These are phyloP conservation scores for Lepisosteus osseus DNA, from an alignment of 2,113 vertebrate species.

Conservation along the genomic window DNA sequence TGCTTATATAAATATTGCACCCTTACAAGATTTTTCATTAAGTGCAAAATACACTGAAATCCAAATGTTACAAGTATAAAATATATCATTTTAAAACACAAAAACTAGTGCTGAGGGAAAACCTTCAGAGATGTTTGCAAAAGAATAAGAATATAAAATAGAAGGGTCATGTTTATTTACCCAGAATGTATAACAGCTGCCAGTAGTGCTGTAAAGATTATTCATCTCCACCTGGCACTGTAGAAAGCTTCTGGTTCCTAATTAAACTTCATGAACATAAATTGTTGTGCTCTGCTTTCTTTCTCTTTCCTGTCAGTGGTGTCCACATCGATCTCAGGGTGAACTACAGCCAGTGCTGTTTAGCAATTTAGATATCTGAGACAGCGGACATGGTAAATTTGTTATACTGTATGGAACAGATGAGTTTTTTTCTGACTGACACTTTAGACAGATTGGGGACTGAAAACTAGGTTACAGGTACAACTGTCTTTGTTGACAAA, in stretches of 20 bases:
- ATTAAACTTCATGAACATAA: constrained; percentile 1
- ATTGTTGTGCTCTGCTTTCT: not conserved
- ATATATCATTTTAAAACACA: not conserved
- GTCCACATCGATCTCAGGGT: not conserved
- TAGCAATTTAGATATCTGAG: not conserved
- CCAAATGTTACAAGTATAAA: not conserved
- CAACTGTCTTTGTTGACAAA: too few species aligned
- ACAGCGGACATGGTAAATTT: not conserved
- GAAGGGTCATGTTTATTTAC: not conserved
- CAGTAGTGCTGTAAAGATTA: not conserved
- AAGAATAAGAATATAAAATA: not conserved
- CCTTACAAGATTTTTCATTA: too few species aligned
- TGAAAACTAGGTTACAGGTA: too few species aligned
- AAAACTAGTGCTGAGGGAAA: not conserved
- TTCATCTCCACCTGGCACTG: not conserved
- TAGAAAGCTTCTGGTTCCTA: not conserved
- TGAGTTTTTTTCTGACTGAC: not conserved
- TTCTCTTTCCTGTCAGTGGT: not conserved
- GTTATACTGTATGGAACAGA: not conserved
- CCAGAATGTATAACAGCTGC: not conserved
- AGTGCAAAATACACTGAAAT: too few species aligned
- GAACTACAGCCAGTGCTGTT: not conserved
- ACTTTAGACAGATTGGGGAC: too few species aligned
- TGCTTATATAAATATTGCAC: too few species aligned
- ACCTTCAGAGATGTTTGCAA: not conserved